These are phyloP conservation scores for Diabrotica undecimpunctata DNA, from an alignment of 1,140 invertebrate species.

Conservation along the genomic window DNA sequence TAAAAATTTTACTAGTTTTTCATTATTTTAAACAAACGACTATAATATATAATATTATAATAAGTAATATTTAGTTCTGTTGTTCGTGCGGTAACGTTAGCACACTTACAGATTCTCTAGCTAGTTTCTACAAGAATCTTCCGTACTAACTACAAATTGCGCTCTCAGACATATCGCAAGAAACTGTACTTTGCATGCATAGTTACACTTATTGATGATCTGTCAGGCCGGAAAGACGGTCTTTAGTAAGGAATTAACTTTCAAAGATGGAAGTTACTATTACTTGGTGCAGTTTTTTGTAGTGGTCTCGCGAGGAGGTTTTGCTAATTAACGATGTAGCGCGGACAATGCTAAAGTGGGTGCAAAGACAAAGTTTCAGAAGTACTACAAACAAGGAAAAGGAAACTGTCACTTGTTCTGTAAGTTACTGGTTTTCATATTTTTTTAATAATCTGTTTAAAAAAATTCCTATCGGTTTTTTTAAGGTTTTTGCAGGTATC, in stretches of 20 bases:
- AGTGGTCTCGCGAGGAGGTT: background rate
- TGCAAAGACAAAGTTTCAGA: conserved; percentile 34
- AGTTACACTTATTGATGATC: conserved; percentile 27
- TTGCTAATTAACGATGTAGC: background rate
- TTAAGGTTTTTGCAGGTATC: too few relatives aligned
- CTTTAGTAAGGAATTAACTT: conserved; percentile 6
- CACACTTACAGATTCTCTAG: too few relatives aligned
- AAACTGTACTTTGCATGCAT: conserved; percentile 21
- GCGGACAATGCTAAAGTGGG: conserved; percentile 37
- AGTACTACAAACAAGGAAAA: conserved; percentile 16
- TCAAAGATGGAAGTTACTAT: conserved; percentile 9
- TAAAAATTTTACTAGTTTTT: too few relatives aligned
- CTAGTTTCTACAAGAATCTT: background rate
- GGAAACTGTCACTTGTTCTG: conserved; percentile 21
- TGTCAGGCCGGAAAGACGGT: conserved; percentile 20
- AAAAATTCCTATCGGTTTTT: too few relatives aligned
- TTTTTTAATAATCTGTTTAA: too few relatives aligned
- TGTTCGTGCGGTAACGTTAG: too few relatives aligned
- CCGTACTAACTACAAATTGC: conserved; percentile 13
- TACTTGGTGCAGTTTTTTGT: conserved; percentile 8
- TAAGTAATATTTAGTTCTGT: too few relatives aligned
- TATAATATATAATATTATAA: too few relatives aligned
- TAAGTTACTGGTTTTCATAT: conserved; percentile 14
- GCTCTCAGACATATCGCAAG: conserved; percentile 13
- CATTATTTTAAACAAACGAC: too few relatives aligned